Evolutionary conservation across 2,797 vertebrate genomes (phyloP).

Genomic region (Mustela erminea): DNA sequence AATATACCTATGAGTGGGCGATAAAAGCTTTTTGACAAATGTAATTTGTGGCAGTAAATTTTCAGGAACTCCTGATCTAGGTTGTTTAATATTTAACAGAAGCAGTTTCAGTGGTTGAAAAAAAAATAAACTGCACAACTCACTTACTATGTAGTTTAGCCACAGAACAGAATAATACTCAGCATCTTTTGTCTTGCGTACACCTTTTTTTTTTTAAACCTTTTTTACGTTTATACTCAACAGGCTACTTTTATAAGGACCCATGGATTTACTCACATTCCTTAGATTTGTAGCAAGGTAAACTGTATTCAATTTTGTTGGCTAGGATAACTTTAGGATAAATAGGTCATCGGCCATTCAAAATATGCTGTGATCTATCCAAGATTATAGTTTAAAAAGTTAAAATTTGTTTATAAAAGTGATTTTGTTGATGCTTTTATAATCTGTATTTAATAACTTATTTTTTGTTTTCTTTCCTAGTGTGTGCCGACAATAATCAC

Average conservation of each 20-base stretch:
- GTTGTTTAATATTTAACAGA: not conserved
- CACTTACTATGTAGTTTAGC: not conserved
- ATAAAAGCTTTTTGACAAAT: not conserved
- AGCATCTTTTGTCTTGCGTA: not conserved
- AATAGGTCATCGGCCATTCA: not conserved
- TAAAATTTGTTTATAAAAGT: not conserved
- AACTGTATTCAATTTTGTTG: not conserved
- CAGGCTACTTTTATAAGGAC: not conserved
- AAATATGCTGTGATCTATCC: not conserved
- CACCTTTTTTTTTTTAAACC: not conserved
- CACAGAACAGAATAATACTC: not conserved
- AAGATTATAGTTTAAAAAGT: not conserved
- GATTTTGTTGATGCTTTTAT: not conserved
- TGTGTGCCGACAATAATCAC: constrained; percentile 98
- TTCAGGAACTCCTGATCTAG: not conserved
- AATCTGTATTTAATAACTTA: accelerated
- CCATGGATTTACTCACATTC: not conserved
- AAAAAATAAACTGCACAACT: not conserved
- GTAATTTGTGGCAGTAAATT: not conserved
- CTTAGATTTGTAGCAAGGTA: not conserved
- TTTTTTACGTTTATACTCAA: not conserved
- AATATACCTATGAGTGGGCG: not conserved
- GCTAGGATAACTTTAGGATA: not conserved
- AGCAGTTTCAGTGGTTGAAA: not conserved
- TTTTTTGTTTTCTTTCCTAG: constrained; percentile 83